These are phyloP conservation scores for Dascyllus trimaculatus DNA, from an alignment of 2,113 vertebrate genomes.

Conservation along the genomic window DNA sequence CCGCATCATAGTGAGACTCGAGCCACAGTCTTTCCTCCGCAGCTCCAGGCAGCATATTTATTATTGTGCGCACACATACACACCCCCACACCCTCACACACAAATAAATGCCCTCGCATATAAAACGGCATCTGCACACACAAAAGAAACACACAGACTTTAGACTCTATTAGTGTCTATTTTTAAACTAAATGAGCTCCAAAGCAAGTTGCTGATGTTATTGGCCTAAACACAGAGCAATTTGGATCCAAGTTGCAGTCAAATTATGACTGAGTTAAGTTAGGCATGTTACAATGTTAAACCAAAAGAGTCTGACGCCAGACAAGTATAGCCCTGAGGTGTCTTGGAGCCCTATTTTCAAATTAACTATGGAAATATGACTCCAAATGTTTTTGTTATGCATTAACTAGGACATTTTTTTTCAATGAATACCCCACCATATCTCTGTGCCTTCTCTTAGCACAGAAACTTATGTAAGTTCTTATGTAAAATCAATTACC, in stretches of 20 bases:
- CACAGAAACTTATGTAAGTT: too few relatives aligned
- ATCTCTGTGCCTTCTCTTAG: neutral
- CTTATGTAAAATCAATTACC: too few relatives aligned
- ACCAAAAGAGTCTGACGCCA: conserved; percentile 53
- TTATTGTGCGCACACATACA: conserved; percentile 38
- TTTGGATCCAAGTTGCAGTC: conserved; percentile 43
- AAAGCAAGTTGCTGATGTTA: conserved; percentile 47
- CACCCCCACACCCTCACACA: conserved; percentile 22
- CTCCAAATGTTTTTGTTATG: conserved; percentile 19
- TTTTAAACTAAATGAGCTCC: conserved; percentile 52
- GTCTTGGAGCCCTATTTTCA: conserved; percentile 25
- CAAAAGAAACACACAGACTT: conserved; percentile 39
- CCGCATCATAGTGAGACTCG: conserved; percentile 71
- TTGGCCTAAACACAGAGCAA: conserved; percentile 40
- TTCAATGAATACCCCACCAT: conserved; percentile 9
- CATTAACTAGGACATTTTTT: conserved; percentile 11
- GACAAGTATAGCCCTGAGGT: conserved; percentile 34
- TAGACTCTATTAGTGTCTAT: conserved; percentile 47
- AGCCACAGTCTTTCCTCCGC: conserved; percentile 56
- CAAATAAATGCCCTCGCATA: conserved; percentile 26
- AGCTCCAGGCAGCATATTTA: conserved; percentile 63
- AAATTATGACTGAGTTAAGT: conserved; percentile 65
- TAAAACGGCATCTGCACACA: conserved; percentile 30
- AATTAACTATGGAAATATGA: conserved; percentile 31
- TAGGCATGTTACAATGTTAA: conserved; percentile 49